phyloP scores from a whole-genome alignment of 2,797 vertebrate genomes.

The Hippoglossus hippoglossus region DNA sequence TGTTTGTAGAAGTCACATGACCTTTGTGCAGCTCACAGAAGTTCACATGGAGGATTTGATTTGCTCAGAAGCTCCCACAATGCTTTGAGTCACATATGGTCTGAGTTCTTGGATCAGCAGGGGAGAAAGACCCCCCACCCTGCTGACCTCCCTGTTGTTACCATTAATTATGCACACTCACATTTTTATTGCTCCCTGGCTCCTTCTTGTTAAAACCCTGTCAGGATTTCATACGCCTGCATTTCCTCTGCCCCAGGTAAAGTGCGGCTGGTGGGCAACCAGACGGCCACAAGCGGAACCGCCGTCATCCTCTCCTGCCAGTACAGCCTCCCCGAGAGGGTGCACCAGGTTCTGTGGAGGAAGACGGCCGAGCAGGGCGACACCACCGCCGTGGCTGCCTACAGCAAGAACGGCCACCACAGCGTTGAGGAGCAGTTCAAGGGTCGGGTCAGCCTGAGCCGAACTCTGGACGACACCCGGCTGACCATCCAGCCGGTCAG shows the following conservation, averaged over 20 bases:
- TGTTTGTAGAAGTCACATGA: conserved; percentile 7
- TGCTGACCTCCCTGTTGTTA: conserved; percentile 48
- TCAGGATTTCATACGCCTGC: background rate
- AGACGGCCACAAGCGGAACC: conserved; percentile 72
- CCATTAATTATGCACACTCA: conserved; percentile 5
- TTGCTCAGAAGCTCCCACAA: conserved; percentile 8
- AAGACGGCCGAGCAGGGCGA: conserved; percentile 81
- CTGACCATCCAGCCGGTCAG: conserved; percentile 70
- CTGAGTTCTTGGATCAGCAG: conserved; percentile 26
- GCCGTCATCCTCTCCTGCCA: conserved; percentile 73
- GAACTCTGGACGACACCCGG: conserved; percentile 65
- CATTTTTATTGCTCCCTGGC: conserved; percentile 10
- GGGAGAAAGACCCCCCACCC: conserved; percentile 27
- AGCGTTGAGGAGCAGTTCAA: conserved; percentile 44
- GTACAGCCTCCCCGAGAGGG: conserved; percentile 68
- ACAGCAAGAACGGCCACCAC: conserved; percentile 25
- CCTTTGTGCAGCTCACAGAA: background rate
- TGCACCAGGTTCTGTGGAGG: conserved; percentile 83
- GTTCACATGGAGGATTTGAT: conserved; percentile 18
- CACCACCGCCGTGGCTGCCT: conserved; percentile 71
- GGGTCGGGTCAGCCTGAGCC: conserved; percentile 67
- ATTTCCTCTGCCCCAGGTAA: conserved; percentile 57
- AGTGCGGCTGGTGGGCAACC: conserved; percentile 75
- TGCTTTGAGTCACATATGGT: conserved; percentile 25
- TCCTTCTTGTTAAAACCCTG: background rate